Percentiles rank a stretch among this genome's conserved stretches.
phyloP scores from a whole-genome alignment of 2,113 vertebrate genomes.

The Heterocephalus glaber region DNA sequence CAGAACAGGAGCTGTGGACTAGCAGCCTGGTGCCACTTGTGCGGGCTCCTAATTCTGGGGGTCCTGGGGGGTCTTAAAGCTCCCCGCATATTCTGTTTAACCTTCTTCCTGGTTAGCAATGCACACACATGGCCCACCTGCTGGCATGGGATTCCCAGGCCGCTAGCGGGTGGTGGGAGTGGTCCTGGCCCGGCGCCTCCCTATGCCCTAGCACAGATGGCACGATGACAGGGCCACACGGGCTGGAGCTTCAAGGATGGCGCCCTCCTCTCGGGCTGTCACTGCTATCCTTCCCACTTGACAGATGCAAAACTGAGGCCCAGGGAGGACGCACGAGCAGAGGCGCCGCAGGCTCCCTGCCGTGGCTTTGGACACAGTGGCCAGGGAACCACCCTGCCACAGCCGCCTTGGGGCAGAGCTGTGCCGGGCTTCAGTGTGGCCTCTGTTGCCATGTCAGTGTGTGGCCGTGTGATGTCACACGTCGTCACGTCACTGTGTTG shows the following conservation, averaged over 20 bases:
- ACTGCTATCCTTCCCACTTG: background rate
- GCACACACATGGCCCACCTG: background rate
- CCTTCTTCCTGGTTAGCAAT: background rate
- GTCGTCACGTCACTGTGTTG: too few relatives aligned
- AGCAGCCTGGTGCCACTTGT: background rate
- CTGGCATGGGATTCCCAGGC: background rate
- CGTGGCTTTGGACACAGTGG: background rate
- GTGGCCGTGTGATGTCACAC: background rate
- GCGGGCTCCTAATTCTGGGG: too few relatives aligned
- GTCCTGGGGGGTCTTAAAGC: background rate
- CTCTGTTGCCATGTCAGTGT: background rate
- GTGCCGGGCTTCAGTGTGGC: background rate
- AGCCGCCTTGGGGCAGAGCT: background rate
- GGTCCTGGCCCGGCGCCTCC: background rate
- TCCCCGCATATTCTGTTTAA: accelerated
- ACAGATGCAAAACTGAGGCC: background rate
- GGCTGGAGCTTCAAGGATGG: background rate
- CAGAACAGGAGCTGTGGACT: background rate
- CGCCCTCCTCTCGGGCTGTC: accelerated
- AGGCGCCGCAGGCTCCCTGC: background rate
- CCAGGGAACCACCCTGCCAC: accelerated
- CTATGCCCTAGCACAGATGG: background rate
- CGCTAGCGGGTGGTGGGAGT: background rate
- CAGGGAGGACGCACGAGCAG: background rate
- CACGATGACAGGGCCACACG: background rate